phyloP scores from a whole-genome alignment of 2,797 vertebrate genomes.

The Tinamus major region DNA sequence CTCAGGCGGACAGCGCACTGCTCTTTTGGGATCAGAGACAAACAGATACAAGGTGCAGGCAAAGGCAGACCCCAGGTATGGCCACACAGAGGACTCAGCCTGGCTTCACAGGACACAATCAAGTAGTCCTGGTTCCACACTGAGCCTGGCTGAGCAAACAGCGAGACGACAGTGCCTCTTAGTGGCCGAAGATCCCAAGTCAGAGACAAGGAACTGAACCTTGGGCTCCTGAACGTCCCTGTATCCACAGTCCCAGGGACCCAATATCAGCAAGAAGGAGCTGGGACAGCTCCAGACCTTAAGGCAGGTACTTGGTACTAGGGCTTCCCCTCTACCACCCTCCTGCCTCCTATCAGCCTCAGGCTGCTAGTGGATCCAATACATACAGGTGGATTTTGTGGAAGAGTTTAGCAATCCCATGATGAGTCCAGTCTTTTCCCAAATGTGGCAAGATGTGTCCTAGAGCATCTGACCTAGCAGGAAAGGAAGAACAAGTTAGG shows the following conservation, averaged over 20 bases:
- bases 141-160: background rate
- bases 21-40: rapidly evolving
- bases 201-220: too few relatives aligned
- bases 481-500: background rate
- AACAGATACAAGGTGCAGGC: rapidly evolving
- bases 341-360: background rate
- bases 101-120: background rate
- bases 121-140: background rate
- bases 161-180: constrained; percentile 38
- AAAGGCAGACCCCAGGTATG: background rate
- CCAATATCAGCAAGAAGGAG: background rate
- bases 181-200: constrained; percentile 6
- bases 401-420: constrained; percentile 92
- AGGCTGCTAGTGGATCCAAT: background rate
- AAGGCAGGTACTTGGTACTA: background rate
- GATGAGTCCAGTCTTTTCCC: constrained; percentile 98
- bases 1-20: rapidly evolving
- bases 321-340: background rate
- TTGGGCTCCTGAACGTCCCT: rapidly evolving
- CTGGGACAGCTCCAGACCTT: too few relatives aligned
- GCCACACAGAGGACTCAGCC: background rate
- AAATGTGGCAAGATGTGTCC: constrained; percentile 95
- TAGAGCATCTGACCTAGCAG: constrained; percentile 90
- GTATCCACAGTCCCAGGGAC: background rate
- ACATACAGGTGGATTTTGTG: constrained; percentile 96